Percentiles rank a stretch among this genome's conserved stretches.
phyloP scores from a whole-genome alignment of 64 coral and sea anemone genomes.

The Montipora sp. region DNA sequence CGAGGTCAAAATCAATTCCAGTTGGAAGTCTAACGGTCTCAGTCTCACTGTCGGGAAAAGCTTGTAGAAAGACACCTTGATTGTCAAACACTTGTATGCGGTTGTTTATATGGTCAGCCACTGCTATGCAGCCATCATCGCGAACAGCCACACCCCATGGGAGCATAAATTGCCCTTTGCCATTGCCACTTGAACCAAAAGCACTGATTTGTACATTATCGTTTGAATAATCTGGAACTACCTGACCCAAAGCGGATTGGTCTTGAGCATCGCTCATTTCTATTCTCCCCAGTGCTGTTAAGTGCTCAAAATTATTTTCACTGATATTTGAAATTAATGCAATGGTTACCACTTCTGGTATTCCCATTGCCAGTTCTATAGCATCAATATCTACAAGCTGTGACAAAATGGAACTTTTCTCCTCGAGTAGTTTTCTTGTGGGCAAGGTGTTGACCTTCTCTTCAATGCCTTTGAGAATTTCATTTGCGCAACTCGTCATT shows the following conservation, averaged over 20 bases:
- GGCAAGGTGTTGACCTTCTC: slow-evolving; percentile 26
- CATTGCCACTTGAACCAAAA: slow-evolving; percentile 33
- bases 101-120: slow-evolving; percentile 69
- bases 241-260: not conserved
- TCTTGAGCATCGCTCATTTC: not conserved
- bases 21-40: slow-evolving; percentile 45
- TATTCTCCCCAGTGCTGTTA: slow-evolving; percentile 16
- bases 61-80: slow-evolving; percentile 31
- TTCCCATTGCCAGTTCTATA: slow-evolving; percentile 30
- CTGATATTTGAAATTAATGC: slow-evolving; percentile 29
- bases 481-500: not conserved
- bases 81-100: slow-evolving; percentile 62
- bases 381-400: slow-evolving; percentile 37
- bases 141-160: slow-evolving; percentile 64
- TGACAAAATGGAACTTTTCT: slow-evolving; percentile 49
- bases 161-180: slow-evolving; percentile 35
- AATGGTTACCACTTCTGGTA: slow-evolving; percentile 36
- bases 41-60: not conserved
- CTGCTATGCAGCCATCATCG: slow-evolving; percentile 42
- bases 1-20: slow-evolving; percentile 45
- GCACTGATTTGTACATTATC: slow-evolving; percentile 9
- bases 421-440: slow-evolving; percentile 16
- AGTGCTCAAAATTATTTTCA: not conserved
- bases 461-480: slow-evolving; percentile 15
- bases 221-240: slow-evolving; percentile 41